A percentile compares a stretch with the other conserved stretches of the same genome.
phyloP scores from a whole-genome alignment of 2,888 invertebrate genomes.

The Conchocele bisecta region DNA sequence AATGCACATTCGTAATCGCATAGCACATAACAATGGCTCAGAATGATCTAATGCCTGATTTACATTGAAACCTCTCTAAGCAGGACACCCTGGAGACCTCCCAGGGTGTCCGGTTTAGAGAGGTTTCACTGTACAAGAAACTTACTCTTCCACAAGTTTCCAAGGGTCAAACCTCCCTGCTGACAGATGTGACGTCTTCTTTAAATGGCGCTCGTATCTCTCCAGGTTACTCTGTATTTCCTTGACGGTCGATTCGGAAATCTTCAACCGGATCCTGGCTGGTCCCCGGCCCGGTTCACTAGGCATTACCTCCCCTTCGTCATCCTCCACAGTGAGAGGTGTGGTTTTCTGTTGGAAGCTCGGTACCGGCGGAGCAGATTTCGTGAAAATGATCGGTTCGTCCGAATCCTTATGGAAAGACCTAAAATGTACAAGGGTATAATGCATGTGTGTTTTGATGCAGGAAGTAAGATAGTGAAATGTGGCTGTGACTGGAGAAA shows the following conservation, averaged over 20 bases:
- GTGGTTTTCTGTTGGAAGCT: conserved; percentile 21
- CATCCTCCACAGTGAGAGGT: conserved; percentile 18
- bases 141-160: conserved; percentile 78
- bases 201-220: conserved; percentile 70
- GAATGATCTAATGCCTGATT: too few relatives aligned
- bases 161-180: conserved; percentile 77
- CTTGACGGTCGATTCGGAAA: conserved; percentile 66
- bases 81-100: too few relatives aligned
- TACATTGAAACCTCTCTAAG: too few relatives aligned
- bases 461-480: too few relatives aligned
- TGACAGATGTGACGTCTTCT: conserved; percentile 68
- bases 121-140: too few relatives aligned
- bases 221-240: conserved; percentile 67
- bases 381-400: conserved; percentile 71
- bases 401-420: conserved; percentile 50
- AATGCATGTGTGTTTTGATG: neutral
- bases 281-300: neutral
- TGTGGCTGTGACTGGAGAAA: too few relatives aligned
- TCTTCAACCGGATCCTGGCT: conserved; percentile 51
- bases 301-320: neutral
- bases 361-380: conserved; percentile 52
- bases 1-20: too few relatives aligned
- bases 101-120: too few relatives aligned
- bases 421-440: conserved; percentile 26
- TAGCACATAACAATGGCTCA: too few relatives aligned